Evolutionary conservation across 2,113 vertebrate species (phyloP), one percentile per base, ranked within the genome.

Genomic region (Brachionichthys hirsutus): DNA sequence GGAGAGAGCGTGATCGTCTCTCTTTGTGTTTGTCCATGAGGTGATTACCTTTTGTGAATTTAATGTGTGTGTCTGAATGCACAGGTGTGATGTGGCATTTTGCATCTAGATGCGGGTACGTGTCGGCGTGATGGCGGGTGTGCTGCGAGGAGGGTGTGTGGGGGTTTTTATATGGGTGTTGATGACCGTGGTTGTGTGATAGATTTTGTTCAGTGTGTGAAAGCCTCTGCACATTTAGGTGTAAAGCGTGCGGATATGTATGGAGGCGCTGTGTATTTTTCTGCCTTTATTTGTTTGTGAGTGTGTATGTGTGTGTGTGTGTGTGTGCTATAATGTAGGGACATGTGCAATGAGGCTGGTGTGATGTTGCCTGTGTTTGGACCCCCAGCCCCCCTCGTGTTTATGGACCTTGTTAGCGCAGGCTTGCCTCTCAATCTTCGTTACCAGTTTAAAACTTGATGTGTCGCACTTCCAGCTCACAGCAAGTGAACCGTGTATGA

Each of bases 401-500:
- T 93, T 93, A 92, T 93, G 90, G 87, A 89, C 0, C 73, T 90
- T 91, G 92, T 94, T 94, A 93, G 90, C 92, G 87, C 80, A 83
- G 90, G 91, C 93, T 93, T 92, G 92, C 90, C 94, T 95, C 94
- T 96, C 95, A 94, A 94, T 94, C 94, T 95, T 94, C 78, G 90
- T 91, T 92, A 88, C 92, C 82, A 88, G 91, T 92, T 92, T 90
- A 93, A 94, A 94, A 95, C 95, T 93, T 93, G 91, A 94, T 93
- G 91, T 92, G 94, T 95, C 92, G 92, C 92, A 92, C 93, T 81
- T 67, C 92, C 91, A 94, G 91, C 92, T 95, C 93, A 91, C 92
- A 90, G 88, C 90, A 92, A 95, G 94, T 93, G 93, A 93, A 94
- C 88, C 86, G 74, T 89, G 85, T 65, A 84, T 89, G 89, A 90